phyloP scores from a whole-genome alignment of 2,113 vertebrate genomes.

The Anolis sagrei region DNA sequence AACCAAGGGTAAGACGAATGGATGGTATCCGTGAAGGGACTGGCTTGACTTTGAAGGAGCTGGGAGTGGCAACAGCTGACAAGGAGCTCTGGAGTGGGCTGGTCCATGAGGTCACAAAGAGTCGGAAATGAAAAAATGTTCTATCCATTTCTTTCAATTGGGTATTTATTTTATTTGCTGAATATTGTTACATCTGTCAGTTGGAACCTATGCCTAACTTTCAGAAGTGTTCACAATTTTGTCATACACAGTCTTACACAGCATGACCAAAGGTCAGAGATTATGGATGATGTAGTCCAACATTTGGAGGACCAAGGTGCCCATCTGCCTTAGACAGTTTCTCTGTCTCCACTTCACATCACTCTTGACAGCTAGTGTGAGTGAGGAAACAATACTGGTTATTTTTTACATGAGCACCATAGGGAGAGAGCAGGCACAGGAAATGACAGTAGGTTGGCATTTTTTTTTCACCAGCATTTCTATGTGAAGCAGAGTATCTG shows the following conservation, averaged over 20 bases:
- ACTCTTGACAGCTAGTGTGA: not conserved
- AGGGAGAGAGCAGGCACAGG: not conserved
- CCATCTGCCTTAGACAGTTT: not conserved
- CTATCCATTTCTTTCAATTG: not conserved
- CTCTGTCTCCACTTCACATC: not conserved
- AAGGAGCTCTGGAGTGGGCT: no score
- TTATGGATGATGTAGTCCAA: not conserved
- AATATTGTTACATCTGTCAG: not conserved
- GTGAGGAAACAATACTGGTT: not conserved
- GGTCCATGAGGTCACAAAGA: no score
- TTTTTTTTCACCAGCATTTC: not conserved
- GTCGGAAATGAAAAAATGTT: no score
- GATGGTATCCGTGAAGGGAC: no score
- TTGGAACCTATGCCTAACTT: not conserved
- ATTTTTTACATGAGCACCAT: not conserved
- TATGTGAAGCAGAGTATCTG: not conserved
- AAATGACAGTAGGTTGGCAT: not conserved
- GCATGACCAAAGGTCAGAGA: not conserved
- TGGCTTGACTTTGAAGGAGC: no score
- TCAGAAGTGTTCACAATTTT: not conserved
- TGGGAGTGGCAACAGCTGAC: no score
- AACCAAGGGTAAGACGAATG: no score
- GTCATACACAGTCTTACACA: not conserved
- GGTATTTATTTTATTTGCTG: not conserved
- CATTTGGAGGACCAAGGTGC: not conserved